Conservation (phyloP, 2,888 invertebrate species). For the Microctonus aethiopoides region DNA sequence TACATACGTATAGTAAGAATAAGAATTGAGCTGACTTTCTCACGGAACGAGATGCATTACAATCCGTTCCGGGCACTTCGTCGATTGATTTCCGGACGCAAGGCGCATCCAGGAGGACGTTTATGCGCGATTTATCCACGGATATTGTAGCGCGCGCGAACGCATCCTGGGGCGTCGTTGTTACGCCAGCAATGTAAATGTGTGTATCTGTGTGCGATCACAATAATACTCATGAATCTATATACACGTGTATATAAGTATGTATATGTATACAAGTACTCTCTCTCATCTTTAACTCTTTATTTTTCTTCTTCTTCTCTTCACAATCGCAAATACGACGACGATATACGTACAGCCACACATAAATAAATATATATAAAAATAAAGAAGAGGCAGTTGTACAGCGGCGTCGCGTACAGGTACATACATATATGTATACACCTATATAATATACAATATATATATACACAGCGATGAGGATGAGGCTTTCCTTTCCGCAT, state of each 20-base stretch:
- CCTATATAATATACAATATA: too few species aligned
- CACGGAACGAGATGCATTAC: constrained; percentile 37
- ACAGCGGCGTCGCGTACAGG: constrained; percentile 23
- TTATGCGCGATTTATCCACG: constrained; percentile 21
- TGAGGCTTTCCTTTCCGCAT: constrained; percentile 67
- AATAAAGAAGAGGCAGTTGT: neutral
- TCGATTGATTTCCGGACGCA: constrained; percentile 53
- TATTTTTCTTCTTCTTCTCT: neutral
- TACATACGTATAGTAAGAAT: neutral
- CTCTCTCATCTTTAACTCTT: constrained; percentile 8
- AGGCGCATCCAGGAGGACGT: constrained; percentile 23
- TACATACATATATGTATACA: neutral
- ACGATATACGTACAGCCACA: constrained; percentile 11
- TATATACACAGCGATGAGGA: constrained; percentile 42
- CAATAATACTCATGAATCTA: too few species aligned
- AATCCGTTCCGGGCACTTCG: constrained; percentile 40
- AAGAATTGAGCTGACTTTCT: constrained; percentile 35
- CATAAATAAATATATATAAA: constrained; percentile 15
- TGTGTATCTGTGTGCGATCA: too few species aligned
- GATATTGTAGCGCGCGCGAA: constrained; percentile 17
- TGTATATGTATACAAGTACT: too few species aligned
- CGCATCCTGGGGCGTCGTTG: constrained; percentile 27
- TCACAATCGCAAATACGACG: constrained; percentile 10
- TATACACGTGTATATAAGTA: too few species aligned
- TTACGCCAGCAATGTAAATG: constrained; percentile 12